Base-by-base conservation (phyloP, 2,797 vertebrate species). In the Sandelia bainsii region DNA sequence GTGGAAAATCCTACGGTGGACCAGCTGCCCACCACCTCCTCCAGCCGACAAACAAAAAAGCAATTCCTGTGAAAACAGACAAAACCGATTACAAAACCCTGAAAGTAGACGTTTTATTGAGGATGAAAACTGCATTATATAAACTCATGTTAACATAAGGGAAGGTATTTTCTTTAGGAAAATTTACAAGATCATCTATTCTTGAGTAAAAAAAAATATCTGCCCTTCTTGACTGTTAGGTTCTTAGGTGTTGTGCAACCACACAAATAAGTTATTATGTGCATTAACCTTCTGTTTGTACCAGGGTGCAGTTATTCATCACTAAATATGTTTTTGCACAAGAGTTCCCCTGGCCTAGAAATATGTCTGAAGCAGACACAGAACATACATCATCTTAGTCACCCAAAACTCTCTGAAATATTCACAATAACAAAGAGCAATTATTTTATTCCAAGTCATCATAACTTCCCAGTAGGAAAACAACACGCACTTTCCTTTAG, bases 261-360 rank as follows among this genome's bases (percentile, higher is more conserved):
- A 32, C 29, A 32, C 1, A 32, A 65, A 79, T 62, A 52, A 73
- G 27, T 42, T 32, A 32, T 32, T 32, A 32, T 32, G 29, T 32
- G 29, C 72, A 84, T 69, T 50, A 60, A 72, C 78, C 60, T 80
- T 72, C 69, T 27, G 51, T 60, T 69, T 78, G 52, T 75, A 80
- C 58, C 73, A 84, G 67, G 61, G 12, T 68, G 50, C 27, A 73
- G 66, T 62, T 61, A 62, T 74, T 77, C 57, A 81, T 81, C 51
- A 79, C 61, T 62, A 72, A 84, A 85, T 62, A 72, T 62, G 69
- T 61, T 83, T 68, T 72, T 78, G 67, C 73, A 81, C 68, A 80
- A 74, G 65, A 77, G 85, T 71, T 82, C 62, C 74, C 70, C 59
- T 94, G 94, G 93, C 93, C 92, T 91, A 94, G 86, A 93, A 94